Evolutionary conservation across 1,140 invertebrate genomes (phyloP).

Genomic region (Hycleus cichorii): DNA sequence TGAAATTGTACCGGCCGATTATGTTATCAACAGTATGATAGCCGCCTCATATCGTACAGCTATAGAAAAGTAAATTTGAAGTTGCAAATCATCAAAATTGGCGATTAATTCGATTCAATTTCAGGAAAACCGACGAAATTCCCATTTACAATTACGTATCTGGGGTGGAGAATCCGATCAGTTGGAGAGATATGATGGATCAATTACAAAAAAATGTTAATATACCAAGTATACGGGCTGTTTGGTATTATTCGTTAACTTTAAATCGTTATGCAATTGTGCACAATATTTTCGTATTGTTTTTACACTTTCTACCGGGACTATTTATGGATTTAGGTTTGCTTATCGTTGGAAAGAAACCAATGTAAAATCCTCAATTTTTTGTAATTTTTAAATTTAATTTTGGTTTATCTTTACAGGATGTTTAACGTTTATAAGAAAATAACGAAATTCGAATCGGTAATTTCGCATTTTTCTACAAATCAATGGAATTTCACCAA

Average conservation of each 20-base stretch:
- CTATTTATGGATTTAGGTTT: conserved; percentile 49
- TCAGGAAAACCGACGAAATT: background rate
- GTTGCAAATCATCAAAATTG: background rate
- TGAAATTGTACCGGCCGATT: conserved; percentile 65
- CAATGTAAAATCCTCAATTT: conserved; percentile 40
- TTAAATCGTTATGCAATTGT: conserved; percentile 45
- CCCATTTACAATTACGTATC: conserved; percentile 48
- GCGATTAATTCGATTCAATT: too few species aligned
- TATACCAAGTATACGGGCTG: conserved; percentile 39
- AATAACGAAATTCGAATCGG: conserved; percentile 57
- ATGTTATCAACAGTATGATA: conserved; percentile 60
- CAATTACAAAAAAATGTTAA: conserved; percentile 39
- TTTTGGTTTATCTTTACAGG: conserved; percentile 38
- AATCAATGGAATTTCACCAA: conserved; percentile 60
- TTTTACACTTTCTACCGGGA: conserved; percentile 55
- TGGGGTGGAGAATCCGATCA: conserved; percentile 55
- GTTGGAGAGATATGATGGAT: conserved; percentile 50
- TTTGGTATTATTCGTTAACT: conserved; percentile 52
- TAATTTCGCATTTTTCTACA: conserved; percentile 60
- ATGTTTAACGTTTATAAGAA: conserved; percentile 60
- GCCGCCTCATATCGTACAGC: conserved; percentile 54
- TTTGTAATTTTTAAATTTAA: background rate
- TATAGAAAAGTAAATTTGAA: conserved; percentile 32
- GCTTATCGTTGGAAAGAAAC: conserved; percentile 46
- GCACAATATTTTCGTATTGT: conserved; percentile 44